Evolutionary conservation across 2,888 invertebrate species (phyloP).

Genomic region (Abrostola triplasia): DNA sequence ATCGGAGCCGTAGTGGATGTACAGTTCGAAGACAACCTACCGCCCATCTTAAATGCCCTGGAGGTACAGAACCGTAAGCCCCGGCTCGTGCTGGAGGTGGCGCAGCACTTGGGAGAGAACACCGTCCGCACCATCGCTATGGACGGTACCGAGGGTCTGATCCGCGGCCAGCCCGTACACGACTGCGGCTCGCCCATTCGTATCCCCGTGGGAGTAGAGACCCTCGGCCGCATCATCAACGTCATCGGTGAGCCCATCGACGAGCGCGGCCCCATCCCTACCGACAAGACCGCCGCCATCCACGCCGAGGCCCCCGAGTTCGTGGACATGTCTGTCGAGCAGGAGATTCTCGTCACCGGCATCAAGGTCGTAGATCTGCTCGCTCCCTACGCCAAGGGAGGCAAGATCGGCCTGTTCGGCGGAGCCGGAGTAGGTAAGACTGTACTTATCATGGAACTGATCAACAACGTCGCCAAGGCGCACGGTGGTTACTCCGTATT

Average conservation of each 20-base stretch:
- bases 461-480: conserved; percentile 98
- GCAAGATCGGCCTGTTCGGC: conserved; percentile 97
- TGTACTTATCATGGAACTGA: conserved; percentile 98
- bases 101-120: conserved; percentile 97
- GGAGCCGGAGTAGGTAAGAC: conserved; percentile 99
- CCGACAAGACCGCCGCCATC: conserved; percentile 93
- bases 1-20: conserved; percentile 99
- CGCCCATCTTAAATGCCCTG: conserved; percentile 97
- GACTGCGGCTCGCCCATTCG: conserved; percentile 96
- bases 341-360: conserved; percentile 97
- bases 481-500: conserved; percentile 99
- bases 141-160: conserved; percentile 97
- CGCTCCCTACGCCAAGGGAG: conserved; percentile 98
- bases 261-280: conserved; percentile 95
- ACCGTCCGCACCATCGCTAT: conserved; percentile 97
- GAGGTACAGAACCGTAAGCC: conserved; percentile 96
- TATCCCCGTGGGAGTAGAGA: conserved; percentile 97
- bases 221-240: conserved; percentile 97
- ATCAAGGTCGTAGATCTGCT: conserved; percentile 98
- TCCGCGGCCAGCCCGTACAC: conserved; percentile 94
- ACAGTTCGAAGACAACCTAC: conserved; percentile 96
- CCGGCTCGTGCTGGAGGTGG: conserved; percentile 94
- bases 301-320: conserved; percentile 97
- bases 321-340: conserved; percentile 96
- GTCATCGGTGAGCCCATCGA: conserved; percentile 96